Conservation (phyloP, 2,888 invertebrate genomes). For the Drosophila koepferae region DNA sequence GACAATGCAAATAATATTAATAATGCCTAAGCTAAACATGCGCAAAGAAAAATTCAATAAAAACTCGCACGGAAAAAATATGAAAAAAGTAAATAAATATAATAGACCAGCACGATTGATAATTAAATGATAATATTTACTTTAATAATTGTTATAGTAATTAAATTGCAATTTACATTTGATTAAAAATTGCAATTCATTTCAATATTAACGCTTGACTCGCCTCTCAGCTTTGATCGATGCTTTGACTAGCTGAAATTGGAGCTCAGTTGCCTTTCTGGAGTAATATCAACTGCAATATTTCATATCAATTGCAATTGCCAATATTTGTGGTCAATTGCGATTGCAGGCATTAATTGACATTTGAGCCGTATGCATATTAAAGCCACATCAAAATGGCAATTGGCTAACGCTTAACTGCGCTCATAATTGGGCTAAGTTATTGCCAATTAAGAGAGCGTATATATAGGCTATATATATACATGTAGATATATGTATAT, state of each 20-base stretch:
- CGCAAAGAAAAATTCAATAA: not conserved
- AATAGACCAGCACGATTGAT: not conserved
- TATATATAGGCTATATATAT: not conserved
- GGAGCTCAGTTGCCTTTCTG: not conserved
- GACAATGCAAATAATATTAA: not conserved
- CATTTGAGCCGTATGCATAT: not conserved
- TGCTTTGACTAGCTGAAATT: not conserved
- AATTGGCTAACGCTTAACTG: conserved; percentile 16
- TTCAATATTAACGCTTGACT: not conserved
- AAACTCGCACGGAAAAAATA: too few species aligned
- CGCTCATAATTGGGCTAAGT: conserved; percentile 43
- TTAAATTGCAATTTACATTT: not conserved
- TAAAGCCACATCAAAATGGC: conserved; percentile 10
- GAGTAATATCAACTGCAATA: not conserved
- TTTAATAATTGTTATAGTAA: not conserved
- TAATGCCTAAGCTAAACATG: not conserved
- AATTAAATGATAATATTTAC: not conserved
- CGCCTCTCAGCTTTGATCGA: not conserved
- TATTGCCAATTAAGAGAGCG: conserved; percentile 37
- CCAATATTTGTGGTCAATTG: conserved; percentile 16
- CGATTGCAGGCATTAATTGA: conserved; percentile 4
- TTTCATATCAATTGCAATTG: not conserved
- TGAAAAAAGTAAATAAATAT: not conserved
- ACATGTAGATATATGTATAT: not conserved
- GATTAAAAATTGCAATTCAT: not conserved